Percentiles rank a stretch among this genome's conserved stretches.
Conservation (phyloP, 2,113 vertebrate genomes). For the Ifrita kowaldi region DNA sequence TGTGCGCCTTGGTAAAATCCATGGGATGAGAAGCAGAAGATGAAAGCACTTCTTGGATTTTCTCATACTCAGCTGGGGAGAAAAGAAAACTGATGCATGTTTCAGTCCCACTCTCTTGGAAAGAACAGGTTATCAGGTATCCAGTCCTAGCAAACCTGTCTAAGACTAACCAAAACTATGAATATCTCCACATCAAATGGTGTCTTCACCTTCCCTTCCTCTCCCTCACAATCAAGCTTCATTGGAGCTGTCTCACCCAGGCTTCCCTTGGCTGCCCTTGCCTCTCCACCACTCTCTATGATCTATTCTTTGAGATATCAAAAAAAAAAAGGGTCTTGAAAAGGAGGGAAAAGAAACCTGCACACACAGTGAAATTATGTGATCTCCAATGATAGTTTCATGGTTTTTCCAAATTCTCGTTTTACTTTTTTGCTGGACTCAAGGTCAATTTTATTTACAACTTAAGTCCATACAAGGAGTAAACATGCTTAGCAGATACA, state of each 20-base stretch:
- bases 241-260: background rate
- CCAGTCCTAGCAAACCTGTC: background rate
- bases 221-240: background rate
- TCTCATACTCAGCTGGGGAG: background rate
- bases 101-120: background rate
- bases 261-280: background rate
- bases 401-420: background rate
- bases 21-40: background rate
- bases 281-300: background rate
- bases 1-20: background rate
- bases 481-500: background rate
- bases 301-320: background rate
- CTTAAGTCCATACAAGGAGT: background rate
- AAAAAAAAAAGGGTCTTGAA: background rate
- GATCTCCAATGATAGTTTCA: background rate
- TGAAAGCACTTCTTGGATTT: background rate
- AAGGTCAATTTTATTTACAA: background rate
- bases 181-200: background rate
- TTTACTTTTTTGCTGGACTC: background rate
- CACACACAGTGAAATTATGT: background rate
- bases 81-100: background rate
- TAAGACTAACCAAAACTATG: background rate
- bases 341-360: background rate
- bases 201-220: background rate
- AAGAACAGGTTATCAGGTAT: background rate